Evolutionary conservation across 23 tunicate species (phyloP), one percentile per base, ranked within the genome.

Genomic region (Diplosoma virens): DNA sequence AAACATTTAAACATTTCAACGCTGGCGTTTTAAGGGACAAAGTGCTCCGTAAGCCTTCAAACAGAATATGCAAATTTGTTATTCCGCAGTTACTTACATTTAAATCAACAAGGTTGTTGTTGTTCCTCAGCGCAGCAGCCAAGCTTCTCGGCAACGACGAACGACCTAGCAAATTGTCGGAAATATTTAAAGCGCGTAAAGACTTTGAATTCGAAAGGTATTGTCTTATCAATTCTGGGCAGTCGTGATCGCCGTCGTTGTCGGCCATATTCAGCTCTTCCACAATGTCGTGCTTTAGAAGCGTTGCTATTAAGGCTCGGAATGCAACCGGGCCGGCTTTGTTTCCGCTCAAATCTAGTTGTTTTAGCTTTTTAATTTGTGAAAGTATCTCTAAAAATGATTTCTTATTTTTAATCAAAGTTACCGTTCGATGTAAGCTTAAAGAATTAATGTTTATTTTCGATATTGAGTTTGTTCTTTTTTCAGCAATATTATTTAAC

Each of bases 271-370:
- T 61, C 2, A 89, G 66, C 22, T 76, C 47, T 31, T 70, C 71
- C 0, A 89, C 68, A 20, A 23, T 18, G 29, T 71, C 41, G 64
- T 82, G 63, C 53, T 48, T 32, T 23, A 31, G 59, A 26, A 89
- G 61, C 0, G 78, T 33, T 24, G 32, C 25, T 21, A 89, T 30
- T 20, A 89, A 29, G 0, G 87, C 79, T 30, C 96, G 80, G 30
- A 82, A 72, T 25, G 88, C 87, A 48, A 89, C 76, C 0, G 96
- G 96, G 17, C 96, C 96, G 30, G 72, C 58, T 21, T 78, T 64
- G 32, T 85, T 79, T 20, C 88, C 88, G 37, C 83, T 60, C 0
- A 82, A 29, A 32, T 76, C 75, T 21, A 89, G 52, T 45, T 58
- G 72, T 32, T 33, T 37, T 1, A 89, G 28, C 6, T 30, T 18